Conservation (phyloP, 1,140 invertebrate species). For the Diachasmimorpha longicaudata region DNA sequence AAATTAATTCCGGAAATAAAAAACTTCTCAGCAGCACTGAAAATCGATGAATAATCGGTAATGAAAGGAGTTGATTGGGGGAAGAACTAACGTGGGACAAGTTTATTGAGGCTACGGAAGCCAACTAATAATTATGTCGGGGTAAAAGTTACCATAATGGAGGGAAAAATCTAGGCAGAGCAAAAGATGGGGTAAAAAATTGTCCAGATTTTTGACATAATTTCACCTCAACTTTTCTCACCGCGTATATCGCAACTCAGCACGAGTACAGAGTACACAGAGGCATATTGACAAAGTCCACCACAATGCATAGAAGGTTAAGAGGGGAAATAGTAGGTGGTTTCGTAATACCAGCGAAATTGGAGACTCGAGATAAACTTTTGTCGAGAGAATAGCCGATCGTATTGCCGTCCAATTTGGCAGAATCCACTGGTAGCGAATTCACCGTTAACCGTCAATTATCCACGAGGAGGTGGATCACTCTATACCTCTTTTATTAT, state of each 20-base stretch:
- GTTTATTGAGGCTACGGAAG: too few species aligned
- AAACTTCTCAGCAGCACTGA: too few species aligned
- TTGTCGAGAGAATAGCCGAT: background rate
- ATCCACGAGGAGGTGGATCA: background rate
- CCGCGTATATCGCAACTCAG: background rate
- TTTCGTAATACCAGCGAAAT: background rate
- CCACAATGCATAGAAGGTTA: background rate
- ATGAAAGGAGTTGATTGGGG: too few species aligned
- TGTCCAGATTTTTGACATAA: too few species aligned
- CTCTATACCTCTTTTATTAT: background rate
- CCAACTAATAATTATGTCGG: too few species aligned
- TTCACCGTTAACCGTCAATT: background rate
- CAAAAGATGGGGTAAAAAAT: too few species aligned
- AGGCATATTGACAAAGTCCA: background rate
- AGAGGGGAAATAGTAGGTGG: background rate
- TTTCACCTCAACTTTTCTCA: too few species aligned
- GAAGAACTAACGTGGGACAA: too few species aligned
- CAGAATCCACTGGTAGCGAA: background rate
- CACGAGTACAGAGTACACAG: background rate
- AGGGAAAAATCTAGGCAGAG: too few species aligned
- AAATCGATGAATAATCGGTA: too few species aligned
- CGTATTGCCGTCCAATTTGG: background rate
- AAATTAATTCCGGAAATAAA: too few species aligned
- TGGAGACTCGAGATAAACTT: slow-evolving; percentile 3
- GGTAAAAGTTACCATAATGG: too few species aligned